A percentile compares a stretch with the other conserved stretches of the same genome.
phyloP scores from a whole-genome alignment of 2,113 vertebrate genomes.

The Castor canadensis region DNA sequence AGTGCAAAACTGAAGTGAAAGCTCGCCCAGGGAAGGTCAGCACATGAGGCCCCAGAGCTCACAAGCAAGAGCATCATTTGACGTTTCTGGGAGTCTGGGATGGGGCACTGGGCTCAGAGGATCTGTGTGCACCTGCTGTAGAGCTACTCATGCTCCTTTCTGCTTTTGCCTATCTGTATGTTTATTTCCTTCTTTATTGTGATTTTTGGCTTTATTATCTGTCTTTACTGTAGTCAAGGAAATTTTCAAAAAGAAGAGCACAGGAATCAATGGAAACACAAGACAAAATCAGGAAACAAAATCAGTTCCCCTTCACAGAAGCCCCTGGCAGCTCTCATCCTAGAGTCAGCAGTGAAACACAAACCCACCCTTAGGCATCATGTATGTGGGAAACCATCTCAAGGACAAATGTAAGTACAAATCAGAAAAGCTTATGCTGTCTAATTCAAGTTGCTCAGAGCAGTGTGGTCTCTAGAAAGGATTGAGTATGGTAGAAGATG shows the following conservation, averaged over 20 bases:
- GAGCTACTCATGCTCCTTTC: rapidly evolving
- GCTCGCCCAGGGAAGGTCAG: neutral
- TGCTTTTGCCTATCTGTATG: rapidly evolving
- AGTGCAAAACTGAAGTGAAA: neutral
- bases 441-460: neutral
- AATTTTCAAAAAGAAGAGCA: neutral
- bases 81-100: neutral
- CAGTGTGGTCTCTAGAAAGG: neutral
- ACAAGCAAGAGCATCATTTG: no score
- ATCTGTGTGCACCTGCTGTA: rapidly evolving
- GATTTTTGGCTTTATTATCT: neutral
- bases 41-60: rapidly evolving
- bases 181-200: neutral
- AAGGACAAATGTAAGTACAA: neutral
- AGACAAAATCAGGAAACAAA: no score
- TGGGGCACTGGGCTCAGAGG: neutral
- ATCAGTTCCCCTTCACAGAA: no score
- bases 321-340: rapidly evolving
- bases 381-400: neutral
- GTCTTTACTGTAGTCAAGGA: neutral
- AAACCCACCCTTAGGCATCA: rapidly evolving
- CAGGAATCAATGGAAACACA: neutral
- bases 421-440: neutral
- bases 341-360: rapidly evolving
- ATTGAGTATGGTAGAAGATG: rapidly evolving